Evolutionary conservation across 2,113 vertebrate species (phyloP).

Genomic region (Podiceps cristatus): DNA sequence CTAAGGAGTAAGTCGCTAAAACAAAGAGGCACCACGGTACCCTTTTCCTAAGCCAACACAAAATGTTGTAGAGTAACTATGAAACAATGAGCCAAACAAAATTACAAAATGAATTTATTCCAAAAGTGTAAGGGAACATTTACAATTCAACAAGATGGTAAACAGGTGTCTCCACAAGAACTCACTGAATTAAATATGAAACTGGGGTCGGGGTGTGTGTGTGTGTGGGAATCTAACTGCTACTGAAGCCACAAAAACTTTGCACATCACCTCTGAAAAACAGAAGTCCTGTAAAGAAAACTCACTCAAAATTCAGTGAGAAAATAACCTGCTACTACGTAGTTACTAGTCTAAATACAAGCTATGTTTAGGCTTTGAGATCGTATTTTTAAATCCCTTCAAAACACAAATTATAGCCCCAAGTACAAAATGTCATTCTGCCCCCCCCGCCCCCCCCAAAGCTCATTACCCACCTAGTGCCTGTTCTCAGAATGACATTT

Average conservation of each 20-base stretch:
- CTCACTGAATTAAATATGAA: constrained; percentile 27
- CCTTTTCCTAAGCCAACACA: not conserved
- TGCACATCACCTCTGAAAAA: constrained; percentile 34
- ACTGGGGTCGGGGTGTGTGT: not conserved
- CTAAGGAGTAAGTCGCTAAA: not conserved
- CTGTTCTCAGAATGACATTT: not conserved
- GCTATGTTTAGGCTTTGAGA: not conserved
- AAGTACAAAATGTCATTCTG: not conserved
- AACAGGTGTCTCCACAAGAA: constrained; percentile 73
- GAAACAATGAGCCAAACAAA: constrained; percentile 75
- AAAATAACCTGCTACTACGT: not conserved
- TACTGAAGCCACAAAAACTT: constrained; percentile 27
- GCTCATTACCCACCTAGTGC: not conserved
- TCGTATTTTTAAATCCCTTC: not conserved
- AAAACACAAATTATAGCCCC: not conserved
- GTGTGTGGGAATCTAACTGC: not conserved
- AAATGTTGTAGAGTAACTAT: constrained; percentile 9
- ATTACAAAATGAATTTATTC: constrained; percentile 85
- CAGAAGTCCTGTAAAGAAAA: not conserved
- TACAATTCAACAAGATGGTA: constrained; percentile 75
- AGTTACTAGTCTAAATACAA: not conserved
- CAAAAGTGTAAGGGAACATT: constrained; percentile 78
- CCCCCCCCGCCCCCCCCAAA: not conserved
- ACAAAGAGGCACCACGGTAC: not conserved
- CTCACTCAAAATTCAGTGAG: not conserved